phyloP scores from a whole-genome alignment of 2,797 vertebrate genomes.

The Xiphorhynchus erythropygius region DNA sequence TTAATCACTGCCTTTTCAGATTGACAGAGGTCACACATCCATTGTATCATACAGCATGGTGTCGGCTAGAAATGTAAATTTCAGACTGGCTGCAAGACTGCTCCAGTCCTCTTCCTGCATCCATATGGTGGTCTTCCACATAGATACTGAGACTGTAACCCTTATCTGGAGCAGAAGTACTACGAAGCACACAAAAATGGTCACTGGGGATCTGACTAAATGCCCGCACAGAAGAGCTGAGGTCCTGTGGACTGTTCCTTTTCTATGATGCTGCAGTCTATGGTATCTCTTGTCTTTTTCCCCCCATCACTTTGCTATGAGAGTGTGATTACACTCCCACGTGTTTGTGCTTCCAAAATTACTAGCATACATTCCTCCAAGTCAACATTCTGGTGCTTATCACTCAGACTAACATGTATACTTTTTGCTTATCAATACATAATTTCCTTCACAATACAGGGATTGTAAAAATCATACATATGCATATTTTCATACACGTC shows the following conservation, averaged over 20 bases:
- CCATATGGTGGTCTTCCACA: not conserved
- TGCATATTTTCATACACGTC: not conserved
- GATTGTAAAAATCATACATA: not conserved
- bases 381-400: not conserved
- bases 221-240: not conserved
- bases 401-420: not conserved
- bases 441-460: not conserved
- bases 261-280: not conserved
- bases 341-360: not conserved
- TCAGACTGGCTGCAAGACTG: not conserved
- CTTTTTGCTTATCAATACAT: not conserved
- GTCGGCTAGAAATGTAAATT: not conserved
- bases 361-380: not conserved
- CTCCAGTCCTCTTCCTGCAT: not conserved
- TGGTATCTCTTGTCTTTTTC: not conserved
- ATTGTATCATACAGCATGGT: not conserved
- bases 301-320: not conserved
- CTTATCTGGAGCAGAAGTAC: not conserved
- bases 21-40: not conserved
- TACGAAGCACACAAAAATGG: not conserved
- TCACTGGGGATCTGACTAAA: not conserved
- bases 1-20: not conserved
- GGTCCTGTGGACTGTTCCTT: not conserved
- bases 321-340: not conserved
- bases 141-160: rapidly evolving